A percentile compares a stretch with the other conserved stretches of the same genome.
Evolutionary conservation across 2,797 vertebrate genomes (phyloP).

Genomic region (Anomalospiza imberbis): DNA sequence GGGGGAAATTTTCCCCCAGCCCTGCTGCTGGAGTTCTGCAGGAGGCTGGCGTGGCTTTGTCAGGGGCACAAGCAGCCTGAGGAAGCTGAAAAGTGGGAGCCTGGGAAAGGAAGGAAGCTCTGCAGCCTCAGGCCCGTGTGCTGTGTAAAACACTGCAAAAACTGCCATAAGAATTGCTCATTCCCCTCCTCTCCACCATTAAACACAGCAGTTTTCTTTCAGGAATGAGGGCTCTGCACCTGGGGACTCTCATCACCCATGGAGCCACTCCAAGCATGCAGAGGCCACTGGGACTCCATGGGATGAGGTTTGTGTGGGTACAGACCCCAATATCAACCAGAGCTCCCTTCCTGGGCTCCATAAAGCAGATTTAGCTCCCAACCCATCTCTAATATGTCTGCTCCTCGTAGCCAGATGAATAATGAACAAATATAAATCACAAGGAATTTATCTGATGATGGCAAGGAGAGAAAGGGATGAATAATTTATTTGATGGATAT

Average conservation of each 20-base stretch:
- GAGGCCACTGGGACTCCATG: neutral
- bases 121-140: neutral
- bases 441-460: constrained; percentile 53
- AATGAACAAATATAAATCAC: constrained; percentile 59
- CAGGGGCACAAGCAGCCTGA: neutral
- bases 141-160: neutral
- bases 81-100: neutral
- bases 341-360: neutral
- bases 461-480: constrained; percentile 51
- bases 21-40: neutral
- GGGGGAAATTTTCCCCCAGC: neutral
- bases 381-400: neutral
- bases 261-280: neutral
- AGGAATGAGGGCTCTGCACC: neutral
- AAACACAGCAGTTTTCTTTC: neutral
- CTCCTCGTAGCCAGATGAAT: constrained; percentile 10
- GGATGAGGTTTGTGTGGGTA: neutral
- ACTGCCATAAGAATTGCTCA: accelerated
- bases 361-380: neutral
- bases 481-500: constrained; percentile 61
- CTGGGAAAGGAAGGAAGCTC: neutral
- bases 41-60: neutral
- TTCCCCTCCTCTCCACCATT: neutral
- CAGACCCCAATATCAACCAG: neutral
- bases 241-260: accelerated